These are phyloP conservation scores for Molossus molossus DNA, from an alignment of 2,797 vertebrate species.

Conservation along the genomic window DNA sequence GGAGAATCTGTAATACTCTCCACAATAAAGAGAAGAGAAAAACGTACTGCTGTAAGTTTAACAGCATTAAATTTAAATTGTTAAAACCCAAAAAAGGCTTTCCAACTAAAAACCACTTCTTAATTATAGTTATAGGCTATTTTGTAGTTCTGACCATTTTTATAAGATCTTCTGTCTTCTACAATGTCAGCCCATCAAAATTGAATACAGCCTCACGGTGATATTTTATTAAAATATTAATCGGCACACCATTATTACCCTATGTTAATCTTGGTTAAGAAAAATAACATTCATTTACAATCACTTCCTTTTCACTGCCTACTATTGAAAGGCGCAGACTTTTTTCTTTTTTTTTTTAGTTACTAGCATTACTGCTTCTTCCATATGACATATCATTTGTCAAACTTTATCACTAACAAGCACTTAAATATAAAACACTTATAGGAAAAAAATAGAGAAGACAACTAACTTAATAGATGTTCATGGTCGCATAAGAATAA, in stretches of 20 bases:
- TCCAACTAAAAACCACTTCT: not conserved
- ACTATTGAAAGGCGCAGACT: not conserved
- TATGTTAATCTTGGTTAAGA: not conserved
- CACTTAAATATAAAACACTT: not conserved
- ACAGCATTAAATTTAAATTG: slow-evolving; percentile 41
- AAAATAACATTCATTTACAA: not conserved
- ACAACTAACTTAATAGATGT: not conserved
- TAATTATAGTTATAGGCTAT: not conserved
- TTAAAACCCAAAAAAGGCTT: not conserved
- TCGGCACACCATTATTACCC: not conserved
- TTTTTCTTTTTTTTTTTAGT: not conserved
- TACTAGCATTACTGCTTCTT: not conserved
- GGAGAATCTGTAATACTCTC: not conserved
- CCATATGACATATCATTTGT: not conserved
- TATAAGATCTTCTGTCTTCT: not conserved
- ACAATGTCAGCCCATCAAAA: not conserved
- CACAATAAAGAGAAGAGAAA: not conserved
- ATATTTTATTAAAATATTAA: not conserved
- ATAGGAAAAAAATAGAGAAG: not conserved
- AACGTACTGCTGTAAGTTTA: not conserved
- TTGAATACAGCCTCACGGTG: not conserved
- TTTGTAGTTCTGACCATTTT: slow-evolving; percentile 11
- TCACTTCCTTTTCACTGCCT: not conserved
- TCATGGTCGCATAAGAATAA: not conserved
- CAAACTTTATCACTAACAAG: not conserved